Percentiles rank a stretch among this genome's conserved stretches.
phyloP scores from a whole-genome alignment of 1,140 invertebrate genomes.

The Adoxophyes honmai region DNA sequence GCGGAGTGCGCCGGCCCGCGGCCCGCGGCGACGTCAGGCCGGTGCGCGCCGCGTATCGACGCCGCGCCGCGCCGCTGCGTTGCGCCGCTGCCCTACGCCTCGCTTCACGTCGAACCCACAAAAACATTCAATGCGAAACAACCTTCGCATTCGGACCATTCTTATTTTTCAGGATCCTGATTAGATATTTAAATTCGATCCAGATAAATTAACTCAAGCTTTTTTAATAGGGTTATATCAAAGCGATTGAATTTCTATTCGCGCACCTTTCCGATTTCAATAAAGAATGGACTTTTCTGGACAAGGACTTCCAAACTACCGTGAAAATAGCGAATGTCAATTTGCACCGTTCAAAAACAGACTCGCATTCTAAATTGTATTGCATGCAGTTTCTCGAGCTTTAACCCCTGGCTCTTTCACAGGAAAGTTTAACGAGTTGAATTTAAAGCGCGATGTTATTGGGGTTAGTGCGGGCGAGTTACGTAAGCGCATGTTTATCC shows the following conservation, averaged over 20 bases:
- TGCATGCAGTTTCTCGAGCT: neutral
- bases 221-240: too few species aligned
- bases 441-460: neutral
- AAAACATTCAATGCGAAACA: slow-evolving; percentile 54
- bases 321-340: neutral
- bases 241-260: slow-evolving; percentile 7
- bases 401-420: neutral
- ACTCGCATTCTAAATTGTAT: neutral
- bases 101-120: slow-evolving; percentile 45
- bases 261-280: slow-evolving; percentile 2
- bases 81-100: slow-evolving; percentile 35
- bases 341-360: neutral
- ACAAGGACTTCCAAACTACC: neutral
- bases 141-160: slow-evolving; percentile 37
- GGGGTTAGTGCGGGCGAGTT: neutral
- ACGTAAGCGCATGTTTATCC: slow-evolving; percentile 7
- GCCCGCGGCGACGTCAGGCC: slow-evolving; percentile 55
- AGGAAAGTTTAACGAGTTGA: neutral
- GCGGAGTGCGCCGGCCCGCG: slow-evolving; percentile 43
- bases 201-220: slow-evolving; percentile 37
- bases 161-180: slow-evolving; percentile 43
- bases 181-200: slow-evolving; percentile 39
- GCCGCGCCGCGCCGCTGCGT: slow-evolving; percentile 37
- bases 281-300: neutral
- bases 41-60: slow-evolving; percentile 61